phyloP scores from a whole-genome alignment of 2,797 vertebrate genomes.

The Hybognathus amarus region DNA sequence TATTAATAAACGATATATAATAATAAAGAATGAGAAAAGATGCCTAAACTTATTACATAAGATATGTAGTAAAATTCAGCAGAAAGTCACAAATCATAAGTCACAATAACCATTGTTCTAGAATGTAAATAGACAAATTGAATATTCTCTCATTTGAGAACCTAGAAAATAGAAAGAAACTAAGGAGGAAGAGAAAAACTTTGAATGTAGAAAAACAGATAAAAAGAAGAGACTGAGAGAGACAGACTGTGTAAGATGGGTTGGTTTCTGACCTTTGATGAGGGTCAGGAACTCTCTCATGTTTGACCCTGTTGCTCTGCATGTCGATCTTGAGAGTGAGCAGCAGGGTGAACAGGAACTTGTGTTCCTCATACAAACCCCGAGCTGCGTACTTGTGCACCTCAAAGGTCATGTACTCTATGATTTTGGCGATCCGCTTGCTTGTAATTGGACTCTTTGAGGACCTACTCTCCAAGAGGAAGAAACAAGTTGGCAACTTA shows the following conservation, averaged over 20 bases:
- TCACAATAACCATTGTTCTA: not conserved
- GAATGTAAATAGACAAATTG: not conserved
- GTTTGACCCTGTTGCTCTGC: slow-evolving; percentile 87
- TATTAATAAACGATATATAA: not conserved
- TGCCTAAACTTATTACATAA: not conserved
- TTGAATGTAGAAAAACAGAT: not conserved
- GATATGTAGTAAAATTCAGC: not conserved
- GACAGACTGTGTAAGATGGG: not conserved
- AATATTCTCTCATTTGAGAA: not conserved
- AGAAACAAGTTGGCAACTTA: not conserved
- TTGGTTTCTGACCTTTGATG: slow-evolving; percentile 86
- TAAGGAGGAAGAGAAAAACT: not conserved
- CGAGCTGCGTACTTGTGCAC: slow-evolving; percentile 87
- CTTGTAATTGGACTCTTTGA: slow-evolving; percentile 88
- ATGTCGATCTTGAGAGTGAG: slow-evolving; percentile 94
- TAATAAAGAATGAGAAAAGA: not conserved
- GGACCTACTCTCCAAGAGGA: slow-evolving; percentile 76
- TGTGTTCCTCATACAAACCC: slow-evolving; percentile 95
- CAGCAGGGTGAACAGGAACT: slow-evolving; percentile 93
- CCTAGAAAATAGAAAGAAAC: slow-evolving; percentile 4
- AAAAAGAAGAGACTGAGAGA: not conserved
- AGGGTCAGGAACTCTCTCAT: slow-evolving; percentile 92
- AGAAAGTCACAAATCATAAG: not conserved
- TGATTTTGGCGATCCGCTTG: slow-evolving; percentile 91
- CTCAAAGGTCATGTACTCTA: slow-evolving; percentile 93